Base-by-base conservation (phyloP, 1,140 invertebrate genomes). In the Nephila pilipes region DNA sequence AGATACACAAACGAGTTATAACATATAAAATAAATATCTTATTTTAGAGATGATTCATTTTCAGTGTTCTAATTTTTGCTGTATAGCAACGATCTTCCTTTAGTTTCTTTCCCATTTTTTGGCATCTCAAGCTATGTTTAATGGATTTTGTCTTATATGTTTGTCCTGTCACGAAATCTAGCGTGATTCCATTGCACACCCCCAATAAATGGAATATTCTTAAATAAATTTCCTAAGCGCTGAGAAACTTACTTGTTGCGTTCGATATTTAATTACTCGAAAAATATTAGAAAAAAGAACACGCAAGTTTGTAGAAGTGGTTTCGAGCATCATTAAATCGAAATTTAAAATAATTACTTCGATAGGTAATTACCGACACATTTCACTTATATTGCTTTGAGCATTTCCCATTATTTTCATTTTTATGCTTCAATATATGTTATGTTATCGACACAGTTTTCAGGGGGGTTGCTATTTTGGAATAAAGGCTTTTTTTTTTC, bases 131-230 rank as follows among this genome's bases (percentile, higher is more conserved):
- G 36, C 29, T 75, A 32, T 32, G 36, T 75, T 75, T 75, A 75
- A 75, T 75, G 69, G 69, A 75, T 75, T 32, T 75, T 75, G 69
- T 75, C 69, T 75, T 75, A 75, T 75, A 75, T 75, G 32, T 75
- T 75, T 75, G 25, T 75, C 18, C 69, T 16, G 69, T 75, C 69
- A 75, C 69, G 69, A 75, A 36, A 75, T 36, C 69, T 75, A 75
- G 69, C 69, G 69, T 75, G 69, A 75, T 36, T 36, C 69, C 69
- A 36, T 75, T 32, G 29, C 69, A 75, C 69, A 75, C 69, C 69
- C 69, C 69, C 69, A 75, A 75, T 75, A 75, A 75, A 75, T 75
- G 69, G 69, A 75, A 75, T 75, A 75, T 75, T 75, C 69, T 75
- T 36, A 75, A 75, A 75, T 75, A 75, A 75, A 75, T 75, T 75